Percentiles rank a stretch among this genome's conserved stretches.
phyloP scores from a whole-genome alignment of 2,113 vertebrate genomes.

The Tachycineta bicolor region DNA sequence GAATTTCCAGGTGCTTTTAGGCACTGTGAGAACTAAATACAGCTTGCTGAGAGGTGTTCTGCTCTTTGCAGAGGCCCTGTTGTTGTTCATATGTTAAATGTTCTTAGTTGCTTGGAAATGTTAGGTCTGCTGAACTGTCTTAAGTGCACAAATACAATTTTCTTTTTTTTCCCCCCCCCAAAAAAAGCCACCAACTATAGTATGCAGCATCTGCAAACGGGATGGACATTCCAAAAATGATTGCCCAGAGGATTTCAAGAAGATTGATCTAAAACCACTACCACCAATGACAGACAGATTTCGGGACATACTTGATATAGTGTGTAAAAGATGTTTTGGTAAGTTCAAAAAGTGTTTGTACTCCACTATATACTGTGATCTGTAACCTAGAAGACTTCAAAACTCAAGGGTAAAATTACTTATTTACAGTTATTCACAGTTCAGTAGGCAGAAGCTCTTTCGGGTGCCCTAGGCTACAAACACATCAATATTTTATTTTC shows the following conservation, averaged over 20 bases:
- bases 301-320: slow-evolving; percentile 91
- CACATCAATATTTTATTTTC: background rate
- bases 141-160: background rate
- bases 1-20: background rate
- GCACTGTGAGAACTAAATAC: background rate
- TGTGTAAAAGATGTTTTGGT: slow-evolving; percentile 94
- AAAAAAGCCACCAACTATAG: slow-evolving; percentile 90
- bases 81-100: background rate
- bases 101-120: background rate
- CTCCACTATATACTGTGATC: background rate
- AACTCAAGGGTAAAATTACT: background rate
- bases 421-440: background rate
- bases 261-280: slow-evolving; percentile 93
- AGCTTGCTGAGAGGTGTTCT: background rate
- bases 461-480: background rate
- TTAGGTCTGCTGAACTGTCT: background rate
- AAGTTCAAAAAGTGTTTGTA: slow-evolving; percentile 33
- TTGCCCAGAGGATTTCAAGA: slow-evolving; percentile 98
- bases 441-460: background rate
- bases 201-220: slow-evolving; percentile 98
- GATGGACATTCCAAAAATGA: slow-evolving; percentile 97
- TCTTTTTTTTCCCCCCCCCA: background rate
- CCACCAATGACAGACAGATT: slow-evolving; percentile 91
- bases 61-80: background rate
- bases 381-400: background rate